Conservation (phyloP, 2,113 vertebrate species). For the Trochalopteron elliotii region DNA sequence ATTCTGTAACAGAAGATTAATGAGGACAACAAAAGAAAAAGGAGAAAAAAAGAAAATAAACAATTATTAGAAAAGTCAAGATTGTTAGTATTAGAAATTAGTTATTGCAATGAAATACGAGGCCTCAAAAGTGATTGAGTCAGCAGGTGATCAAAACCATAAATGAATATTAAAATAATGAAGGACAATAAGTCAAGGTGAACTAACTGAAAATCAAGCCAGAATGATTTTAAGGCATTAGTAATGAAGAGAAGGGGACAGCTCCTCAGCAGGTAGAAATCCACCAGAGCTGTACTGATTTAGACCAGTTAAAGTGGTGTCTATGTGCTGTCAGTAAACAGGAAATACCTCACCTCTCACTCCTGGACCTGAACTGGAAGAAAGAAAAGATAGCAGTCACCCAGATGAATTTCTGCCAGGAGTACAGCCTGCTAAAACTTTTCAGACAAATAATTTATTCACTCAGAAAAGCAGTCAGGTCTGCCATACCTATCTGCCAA, state of each 20-base stretch:
- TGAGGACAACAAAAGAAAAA: constrained; percentile 30
- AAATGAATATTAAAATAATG: constrained; percentile 64
- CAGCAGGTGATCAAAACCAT: constrained; percentile 59
- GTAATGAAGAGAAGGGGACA: constrained; percentile 28
- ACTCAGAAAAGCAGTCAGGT: not conserved
- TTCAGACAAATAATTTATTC: not conserved
- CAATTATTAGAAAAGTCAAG: constrained; percentile 42
- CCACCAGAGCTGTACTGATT: not conserved
- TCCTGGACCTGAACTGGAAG: not conserved
- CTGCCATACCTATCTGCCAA: not conserved
- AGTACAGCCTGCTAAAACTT: not conserved
- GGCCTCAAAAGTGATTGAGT: constrained; percentile 46
- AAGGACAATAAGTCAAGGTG: constrained; percentile 65
- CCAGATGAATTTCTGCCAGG: not conserved
- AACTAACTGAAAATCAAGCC: constrained; percentile 58
- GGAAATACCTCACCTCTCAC: not conserved
- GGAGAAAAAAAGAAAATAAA: constrained; percentile 27
- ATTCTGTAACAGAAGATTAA: not conserved
- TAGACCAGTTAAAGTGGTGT: not conserved
- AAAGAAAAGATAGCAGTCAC: not conserved
- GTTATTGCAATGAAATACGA: constrained; percentile 25
- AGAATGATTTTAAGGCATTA: constrained; percentile 52
- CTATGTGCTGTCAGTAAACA: not conserved
- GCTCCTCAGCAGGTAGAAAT: constrained; percentile 52
- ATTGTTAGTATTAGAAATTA: constrained; percentile 33